Percentiles rank a stretch among this genome's conserved stretches.
phyloP scores from a whole-genome alignment of 2,797 vertebrate genomes.

The Pantherophis vulpinus region DNA sequence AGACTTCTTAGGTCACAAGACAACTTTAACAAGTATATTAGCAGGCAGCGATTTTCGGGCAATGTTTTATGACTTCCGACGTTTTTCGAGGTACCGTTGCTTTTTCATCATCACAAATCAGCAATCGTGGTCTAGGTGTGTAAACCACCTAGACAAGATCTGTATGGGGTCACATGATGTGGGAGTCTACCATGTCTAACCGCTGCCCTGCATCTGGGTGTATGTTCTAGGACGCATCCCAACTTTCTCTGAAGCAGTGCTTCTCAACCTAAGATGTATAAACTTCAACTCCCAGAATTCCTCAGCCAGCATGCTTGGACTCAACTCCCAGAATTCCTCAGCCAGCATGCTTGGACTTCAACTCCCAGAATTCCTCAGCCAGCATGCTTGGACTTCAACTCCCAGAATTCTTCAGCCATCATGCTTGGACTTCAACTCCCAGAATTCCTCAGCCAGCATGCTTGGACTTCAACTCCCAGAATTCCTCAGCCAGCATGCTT shows the following conservation, averaged over 20 bases:
- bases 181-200: background rate
- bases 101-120: background rate
- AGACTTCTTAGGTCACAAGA: background rate
- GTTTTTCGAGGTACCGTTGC: accelerated
- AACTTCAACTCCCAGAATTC: no score
- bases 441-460: no score
- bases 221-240: background rate
- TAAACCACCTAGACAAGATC: background rate
- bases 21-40: background rate
- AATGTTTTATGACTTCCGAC: background rate
- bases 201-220: background rate
- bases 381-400: no score
- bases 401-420: no score
- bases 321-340: no score
- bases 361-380: no score
- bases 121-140: background rate
- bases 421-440: no score
- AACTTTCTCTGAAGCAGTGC: background rate
- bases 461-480: no score
- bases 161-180: background rate
- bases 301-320: no score
- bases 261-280: no score
- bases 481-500: no score
- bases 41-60: background rate
- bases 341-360: no score